Conservation (phyloP, 2,888 invertebrate genomes). For the Nephrocerus scutellatus region DNA sequence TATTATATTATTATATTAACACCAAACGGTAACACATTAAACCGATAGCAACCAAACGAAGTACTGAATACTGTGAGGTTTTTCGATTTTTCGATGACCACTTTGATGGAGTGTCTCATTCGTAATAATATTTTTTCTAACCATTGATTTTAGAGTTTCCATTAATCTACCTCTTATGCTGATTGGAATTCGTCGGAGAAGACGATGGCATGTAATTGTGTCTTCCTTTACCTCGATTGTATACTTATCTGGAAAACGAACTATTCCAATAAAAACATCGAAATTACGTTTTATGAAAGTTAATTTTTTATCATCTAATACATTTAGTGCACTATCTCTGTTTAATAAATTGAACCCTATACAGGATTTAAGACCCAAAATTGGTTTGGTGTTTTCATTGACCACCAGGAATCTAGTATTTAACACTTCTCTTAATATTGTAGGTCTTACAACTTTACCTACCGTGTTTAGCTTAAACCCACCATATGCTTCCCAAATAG, state of each 20-base stretch:
- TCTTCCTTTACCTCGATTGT: constrained; percentile 6
- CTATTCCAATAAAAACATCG: constrained; percentile 9
- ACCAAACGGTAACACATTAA: constrained; percentile 13
- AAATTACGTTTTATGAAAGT: too few species aligned
- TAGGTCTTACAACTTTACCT: too few species aligned
- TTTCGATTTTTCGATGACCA: constrained; percentile 13
- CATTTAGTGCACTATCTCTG: too few species aligned
- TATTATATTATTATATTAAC: constrained; percentile 6
- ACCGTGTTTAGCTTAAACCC: too few species aligned
- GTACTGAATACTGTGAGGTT: constrained; percentile 21
- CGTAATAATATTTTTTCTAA: constrained; percentile 20
- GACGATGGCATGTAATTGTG: constrained; percentile 1
- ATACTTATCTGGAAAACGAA: constrained; percentile 11
- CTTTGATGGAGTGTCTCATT: constrained; percentile 8
- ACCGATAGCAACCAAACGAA: constrained; percentile 17
- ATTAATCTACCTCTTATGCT: constrained; percentile 18
- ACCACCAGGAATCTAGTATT: too few species aligned
- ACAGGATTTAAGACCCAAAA: too few species aligned
- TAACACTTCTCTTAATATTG: too few species aligned
- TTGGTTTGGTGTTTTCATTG: too few species aligned
- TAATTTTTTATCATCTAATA: too few species aligned
- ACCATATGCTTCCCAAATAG: too few species aligned
- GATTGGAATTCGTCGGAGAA: constrained; percentile 21
- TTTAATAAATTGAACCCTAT: too few species aligned
- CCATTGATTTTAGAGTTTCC: constrained; percentile 18